Evolutionary conservation across 2,888 invertebrate genomes (phyloP).

Genomic region (Trachelus iudaicus): DNA sequence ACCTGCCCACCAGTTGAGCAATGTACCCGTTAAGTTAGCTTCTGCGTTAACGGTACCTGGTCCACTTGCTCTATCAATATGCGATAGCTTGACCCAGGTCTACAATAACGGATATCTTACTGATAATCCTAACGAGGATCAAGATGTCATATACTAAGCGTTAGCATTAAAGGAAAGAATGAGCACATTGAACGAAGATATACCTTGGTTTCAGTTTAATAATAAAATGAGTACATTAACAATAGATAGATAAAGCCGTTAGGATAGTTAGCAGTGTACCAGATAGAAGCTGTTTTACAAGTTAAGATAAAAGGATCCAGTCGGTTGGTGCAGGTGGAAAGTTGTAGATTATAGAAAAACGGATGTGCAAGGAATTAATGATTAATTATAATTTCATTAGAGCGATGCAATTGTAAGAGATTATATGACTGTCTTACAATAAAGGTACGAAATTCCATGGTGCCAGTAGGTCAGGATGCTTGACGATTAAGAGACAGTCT

Average conservation of each 20-base stretch:
- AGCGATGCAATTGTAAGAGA: not conserved
- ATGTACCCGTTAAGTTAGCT: not conserved
- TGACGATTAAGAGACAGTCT: slow-evolving; percentile 13
- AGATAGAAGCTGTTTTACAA: slow-evolving; percentile 6
- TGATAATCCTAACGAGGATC: not conserved
- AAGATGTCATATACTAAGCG: not conserved
- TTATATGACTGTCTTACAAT: slow-evolving; percentile 42
- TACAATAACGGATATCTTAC: not conserved
- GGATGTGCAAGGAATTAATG: not conserved
- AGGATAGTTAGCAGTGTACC: slow-evolving; percentile 6
- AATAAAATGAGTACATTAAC: not conserved
- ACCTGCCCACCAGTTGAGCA: not conserved
- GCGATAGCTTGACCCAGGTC: slow-evolving; percentile 3
- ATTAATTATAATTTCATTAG: not conserved
- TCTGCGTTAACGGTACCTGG: slow-evolving; percentile 55
- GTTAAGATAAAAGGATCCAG: slow-evolving; percentile 1
- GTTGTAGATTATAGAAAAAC: not conserved
- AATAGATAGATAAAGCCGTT: slow-evolving; percentile 18
- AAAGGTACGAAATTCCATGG: slow-evolving; percentile 52
- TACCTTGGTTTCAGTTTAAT: not conserved
- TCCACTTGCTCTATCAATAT: slow-evolving; percentile 40
- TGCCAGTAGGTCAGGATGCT: not conserved
- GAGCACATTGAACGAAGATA: not conserved
- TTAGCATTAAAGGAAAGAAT: not conserved
- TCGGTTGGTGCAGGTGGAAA: not conserved